Percentiles rank a stretch among this genome's conserved stretches.
Evolutionary conservation across 2,113 vertebrate genomes (phyloP).

Genomic region (Eptesicus fuscus): DNA sequence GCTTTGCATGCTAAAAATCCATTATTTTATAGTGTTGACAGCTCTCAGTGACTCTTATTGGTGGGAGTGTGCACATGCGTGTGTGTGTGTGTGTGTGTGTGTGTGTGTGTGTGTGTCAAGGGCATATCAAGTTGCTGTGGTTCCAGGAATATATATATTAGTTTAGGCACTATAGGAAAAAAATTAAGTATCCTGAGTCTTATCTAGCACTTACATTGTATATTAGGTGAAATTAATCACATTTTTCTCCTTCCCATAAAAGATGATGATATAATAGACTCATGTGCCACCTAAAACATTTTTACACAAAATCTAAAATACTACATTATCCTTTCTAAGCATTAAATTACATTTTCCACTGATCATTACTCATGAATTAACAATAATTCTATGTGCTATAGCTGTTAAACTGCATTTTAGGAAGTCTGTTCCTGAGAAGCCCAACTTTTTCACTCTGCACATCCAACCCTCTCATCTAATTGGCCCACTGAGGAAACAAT

Average conservation of each 20-base stretch:
- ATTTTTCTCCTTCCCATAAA: not conserved
- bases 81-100: not conserved
- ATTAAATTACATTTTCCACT: conserved; percentile 64
- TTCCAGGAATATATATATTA: not conserved
- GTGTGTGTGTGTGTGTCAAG: not conserved
- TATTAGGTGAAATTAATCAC: conserved; percentile 6
- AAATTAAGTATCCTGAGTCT: not conserved
- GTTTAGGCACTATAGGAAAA: not conserved
- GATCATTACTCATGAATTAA: conserved; percentile 65
- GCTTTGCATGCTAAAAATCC: not conserved
- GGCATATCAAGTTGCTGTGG: not conserved
- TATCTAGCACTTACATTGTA: not conserved
- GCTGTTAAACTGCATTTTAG: conserved; percentile 76
- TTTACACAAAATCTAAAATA: not conserved
- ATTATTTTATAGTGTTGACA: not conserved
- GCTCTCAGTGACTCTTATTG: not conserved
- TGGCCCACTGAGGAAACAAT: conserved; percentile 77
- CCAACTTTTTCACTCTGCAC: conserved; percentile 55
- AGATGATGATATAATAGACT: not conserved
- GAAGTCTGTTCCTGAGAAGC: conserved; percentile 75
- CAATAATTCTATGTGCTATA: conserved; percentile 60
- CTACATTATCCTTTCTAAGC: conserved; percentile 53
- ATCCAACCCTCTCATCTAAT: conserved; percentile 77
- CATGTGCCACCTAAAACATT: not conserved
- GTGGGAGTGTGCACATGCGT: fast-evolving